These are phyloP conservation scores for Chromoteleia sp. DNA, from an alignment of 2,888 invertebrate genomes.

Conservation along the genomic window DNA sequence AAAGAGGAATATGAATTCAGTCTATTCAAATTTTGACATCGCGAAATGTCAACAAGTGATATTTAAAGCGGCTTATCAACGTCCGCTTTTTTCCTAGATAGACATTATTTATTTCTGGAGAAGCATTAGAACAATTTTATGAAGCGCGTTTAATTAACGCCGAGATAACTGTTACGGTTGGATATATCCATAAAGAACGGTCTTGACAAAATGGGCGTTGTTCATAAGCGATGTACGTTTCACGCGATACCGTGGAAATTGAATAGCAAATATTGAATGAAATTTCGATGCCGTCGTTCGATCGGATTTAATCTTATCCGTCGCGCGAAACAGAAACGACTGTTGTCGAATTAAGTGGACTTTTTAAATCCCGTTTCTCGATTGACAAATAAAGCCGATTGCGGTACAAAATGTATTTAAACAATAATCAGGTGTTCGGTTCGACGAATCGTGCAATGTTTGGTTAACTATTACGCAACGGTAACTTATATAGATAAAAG, in stretches of 20 bases:
- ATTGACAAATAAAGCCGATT: constrained; percentile 4
- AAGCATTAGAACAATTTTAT: constrained; percentile 47
- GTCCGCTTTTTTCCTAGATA: not conserved
- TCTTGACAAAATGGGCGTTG: constrained; percentile 43
- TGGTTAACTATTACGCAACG: constrained; percentile 2
- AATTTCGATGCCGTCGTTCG: constrained; percentile 23
- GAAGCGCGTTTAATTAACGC: constrained; percentile 47
- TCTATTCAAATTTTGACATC: constrained; percentile 32
- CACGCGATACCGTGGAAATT: constrained; percentile 15
- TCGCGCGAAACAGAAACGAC: not conserved
- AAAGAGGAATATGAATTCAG: not conserved
- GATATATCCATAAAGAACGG: constrained; percentile 32
- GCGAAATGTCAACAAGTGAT: constrained; percentile 44
- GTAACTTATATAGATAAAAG: not conserved
- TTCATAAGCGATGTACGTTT: constrained; percentile 36
- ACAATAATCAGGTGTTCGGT: not conserved
- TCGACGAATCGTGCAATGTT: constrained; percentile 5
- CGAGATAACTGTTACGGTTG: constrained; percentile 41
- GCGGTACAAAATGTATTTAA: no score
- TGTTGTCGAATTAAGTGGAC: constrained; percentile 13
- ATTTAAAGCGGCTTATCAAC: constrained; percentile 39
- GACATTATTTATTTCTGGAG: constrained; percentile 30
- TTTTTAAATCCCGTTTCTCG: not conserved
- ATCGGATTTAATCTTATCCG: constrained; percentile 18
- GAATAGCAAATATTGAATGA: constrained; percentile 47